Percentiles rank a stretch among this genome's conserved stretches.
These are phyloP conservation scores for Alosa alosa DNA, from an alignment of 2,113 vertebrate genomes.

Conservation along the genomic window DNA sequence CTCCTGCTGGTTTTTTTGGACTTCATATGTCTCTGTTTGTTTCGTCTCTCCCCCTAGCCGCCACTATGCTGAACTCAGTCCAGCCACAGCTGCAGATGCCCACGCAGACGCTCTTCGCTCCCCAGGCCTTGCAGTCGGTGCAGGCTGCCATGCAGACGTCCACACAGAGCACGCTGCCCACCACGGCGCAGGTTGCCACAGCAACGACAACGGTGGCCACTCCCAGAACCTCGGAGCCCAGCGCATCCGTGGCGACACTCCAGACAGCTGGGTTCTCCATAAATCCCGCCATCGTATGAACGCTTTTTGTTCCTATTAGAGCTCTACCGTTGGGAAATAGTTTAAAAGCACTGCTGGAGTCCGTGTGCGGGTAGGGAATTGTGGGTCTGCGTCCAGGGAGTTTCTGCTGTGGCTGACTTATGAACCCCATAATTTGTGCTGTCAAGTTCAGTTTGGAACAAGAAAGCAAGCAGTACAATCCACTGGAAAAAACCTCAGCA, in stretches of 20 bases:
- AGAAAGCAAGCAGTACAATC: neutral
- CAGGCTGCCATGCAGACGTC: conserved; percentile 62
- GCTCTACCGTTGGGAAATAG: neutral
- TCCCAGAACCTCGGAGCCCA: conserved; percentile 68
- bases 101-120: conserved; percentile 74
- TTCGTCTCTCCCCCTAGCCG: conserved; percentile 65
- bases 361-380: neutral
- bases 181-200: conserved; percentile 57
- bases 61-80: conserved; percentile 83
- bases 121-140: conserved; percentile 70
- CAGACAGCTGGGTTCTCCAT: conserved; percentile 87
- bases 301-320: conserved; percentile 11
- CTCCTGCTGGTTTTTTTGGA: neutral
- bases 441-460: conserved; percentile 7
- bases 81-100: conserved; percentile 78
- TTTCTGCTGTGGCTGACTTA: neutral
- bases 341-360: neutral
- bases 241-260: conserved; percentile 76
- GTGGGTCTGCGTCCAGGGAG: neutral
- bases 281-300: conserved; percentile 89
- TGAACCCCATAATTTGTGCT: conserved; percentile 15
- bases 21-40: neutral
- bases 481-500: neutral
- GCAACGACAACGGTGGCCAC: conserved; percentile 28
- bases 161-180: conserved; percentile 65